Conservation (phyloP, 2,113 vertebrate genomes). For the Baryphthengus martii region DNA sequence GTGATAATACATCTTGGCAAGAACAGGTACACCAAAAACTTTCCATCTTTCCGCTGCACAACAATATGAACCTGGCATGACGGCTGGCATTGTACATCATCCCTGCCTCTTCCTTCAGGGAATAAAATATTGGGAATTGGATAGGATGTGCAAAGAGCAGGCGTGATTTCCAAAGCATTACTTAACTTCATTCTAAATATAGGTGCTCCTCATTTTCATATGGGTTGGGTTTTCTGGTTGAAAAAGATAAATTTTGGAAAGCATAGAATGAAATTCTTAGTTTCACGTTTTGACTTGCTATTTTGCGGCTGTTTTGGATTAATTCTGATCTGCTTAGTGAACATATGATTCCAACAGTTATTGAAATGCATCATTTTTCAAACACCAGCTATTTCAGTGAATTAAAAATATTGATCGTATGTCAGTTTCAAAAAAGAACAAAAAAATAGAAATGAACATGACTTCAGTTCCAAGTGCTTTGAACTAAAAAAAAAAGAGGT, state of each 20-base stretch:
- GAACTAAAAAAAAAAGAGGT: background rate
- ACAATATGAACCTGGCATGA: background rate
- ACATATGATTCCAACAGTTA: background rate
- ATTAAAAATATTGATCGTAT: background rate
- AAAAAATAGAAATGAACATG: background rate
- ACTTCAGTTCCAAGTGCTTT: background rate
- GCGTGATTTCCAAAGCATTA: background rate
- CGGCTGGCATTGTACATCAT: background rate
- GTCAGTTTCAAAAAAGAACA: background rate
- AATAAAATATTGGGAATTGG: background rate
- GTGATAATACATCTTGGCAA: background rate
- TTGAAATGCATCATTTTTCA: background rate
- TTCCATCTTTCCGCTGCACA: background rate
- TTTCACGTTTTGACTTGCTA: background rate
- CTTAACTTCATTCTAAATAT: background rate
- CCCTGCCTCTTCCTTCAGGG: background rate
- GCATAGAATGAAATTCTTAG: background rate
- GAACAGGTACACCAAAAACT: background rate
- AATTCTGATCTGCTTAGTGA: background rate
- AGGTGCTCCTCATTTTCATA: background rate
- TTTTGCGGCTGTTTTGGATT: background rate
- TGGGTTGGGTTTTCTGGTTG: background rate
- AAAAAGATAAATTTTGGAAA: background rate
- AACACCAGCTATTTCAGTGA: background rate
- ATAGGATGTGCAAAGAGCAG: background rate